phyloP scores from a whole-genome alignment of 2,888 invertebrate species.

The Melikaiella ostensackeni region DNA sequence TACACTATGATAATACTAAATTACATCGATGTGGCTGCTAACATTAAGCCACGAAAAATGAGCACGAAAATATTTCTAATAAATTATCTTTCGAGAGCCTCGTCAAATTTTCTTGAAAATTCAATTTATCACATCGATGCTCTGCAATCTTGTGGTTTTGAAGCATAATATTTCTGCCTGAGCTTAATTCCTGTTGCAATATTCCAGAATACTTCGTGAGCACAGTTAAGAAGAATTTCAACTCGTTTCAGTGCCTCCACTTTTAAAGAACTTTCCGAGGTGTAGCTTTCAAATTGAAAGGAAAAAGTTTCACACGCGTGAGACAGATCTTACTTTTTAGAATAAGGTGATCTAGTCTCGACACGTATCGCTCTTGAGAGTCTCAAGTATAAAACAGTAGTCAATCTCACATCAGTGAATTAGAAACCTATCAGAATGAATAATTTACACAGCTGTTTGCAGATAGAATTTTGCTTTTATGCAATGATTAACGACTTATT shows the following conservation, averaged over 20 bases:
- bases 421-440: not conserved
- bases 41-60: not conserved
- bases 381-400: not conserved
- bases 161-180: not conserved
- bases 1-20: not conserved
- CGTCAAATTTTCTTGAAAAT: not conserved
- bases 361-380: not conserved
- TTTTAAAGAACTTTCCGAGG: too few relatives aligned
- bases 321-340: not conserved
- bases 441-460: not conserved
- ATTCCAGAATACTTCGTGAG: not conserved
- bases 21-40: not conserved
- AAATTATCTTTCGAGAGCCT: not conserved
- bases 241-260: not conserved
- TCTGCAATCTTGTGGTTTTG: not conserved
- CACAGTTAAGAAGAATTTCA: not conserved
- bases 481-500: not conserved
- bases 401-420: not conserved
- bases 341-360: not conserved
- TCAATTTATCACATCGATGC: not conserved
- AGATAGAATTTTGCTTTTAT: not conserved
- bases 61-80: not conserved
- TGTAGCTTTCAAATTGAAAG: not conserved
- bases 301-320: not conserved
- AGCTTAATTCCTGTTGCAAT: not conserved